Conservation (phyloP, 1,140 invertebrate genomes). For the Papilio glaucus region DNA sequence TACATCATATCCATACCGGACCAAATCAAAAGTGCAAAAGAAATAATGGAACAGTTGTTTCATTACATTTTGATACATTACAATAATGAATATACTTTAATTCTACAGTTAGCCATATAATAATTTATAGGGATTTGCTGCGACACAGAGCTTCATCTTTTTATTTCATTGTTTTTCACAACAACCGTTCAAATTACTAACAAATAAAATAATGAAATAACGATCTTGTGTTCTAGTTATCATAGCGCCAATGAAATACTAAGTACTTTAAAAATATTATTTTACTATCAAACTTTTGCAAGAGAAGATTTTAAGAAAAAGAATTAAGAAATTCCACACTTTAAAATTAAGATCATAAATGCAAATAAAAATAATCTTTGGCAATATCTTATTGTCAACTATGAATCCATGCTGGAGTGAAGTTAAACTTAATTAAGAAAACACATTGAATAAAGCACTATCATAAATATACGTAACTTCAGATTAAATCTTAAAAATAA, state of each 20-base stretch:
- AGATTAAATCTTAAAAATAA: slow-evolving; percentile 67
- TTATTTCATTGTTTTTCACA: not conserved
- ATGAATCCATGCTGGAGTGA: not conserved
- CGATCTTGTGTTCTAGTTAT: not conserved
- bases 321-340: not conserved
- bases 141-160: too few relatives aligned
- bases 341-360: not conserved
- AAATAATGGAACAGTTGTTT: slow-evolving; percentile 23
- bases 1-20: not conserved
- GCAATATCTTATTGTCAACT: slow-evolving; percentile 27
- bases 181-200: slow-evolving; percentile 14
- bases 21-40: not conserved
- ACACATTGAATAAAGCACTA: not conserved
- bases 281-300: not conserved
- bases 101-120: too few relatives aligned
- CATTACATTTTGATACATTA: not conserved
- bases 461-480: not conserved
- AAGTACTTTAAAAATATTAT: not conserved
- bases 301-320: too few relatives aligned
- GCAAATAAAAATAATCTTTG: slow-evolving; percentile 27
- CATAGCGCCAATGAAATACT: not conserved
- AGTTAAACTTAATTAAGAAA: slow-evolving; percentile 9
- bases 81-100: too few relatives aligned
- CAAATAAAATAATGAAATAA: not conserved
- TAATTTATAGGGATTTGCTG: too few relatives aligned